phyloP scores from a whole-genome alignment of 2,888 invertebrate species.

The Tetranychus truncatus region DNA sequence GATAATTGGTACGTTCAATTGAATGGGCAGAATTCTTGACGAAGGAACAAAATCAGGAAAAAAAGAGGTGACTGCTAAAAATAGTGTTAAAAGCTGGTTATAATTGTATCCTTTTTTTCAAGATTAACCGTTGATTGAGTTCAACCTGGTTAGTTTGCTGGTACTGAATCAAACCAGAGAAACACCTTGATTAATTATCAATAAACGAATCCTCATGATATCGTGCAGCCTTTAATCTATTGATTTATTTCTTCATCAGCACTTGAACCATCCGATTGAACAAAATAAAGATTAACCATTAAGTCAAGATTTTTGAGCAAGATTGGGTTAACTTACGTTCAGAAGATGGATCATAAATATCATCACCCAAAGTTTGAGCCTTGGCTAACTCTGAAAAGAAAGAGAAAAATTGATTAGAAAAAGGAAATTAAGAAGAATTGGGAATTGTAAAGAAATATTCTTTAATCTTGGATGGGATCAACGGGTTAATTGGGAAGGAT shows the following conservation, averaged over 20 bases:
- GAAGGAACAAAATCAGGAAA: background rate
- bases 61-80: background rate
- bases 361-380: constrained; percentile 9
- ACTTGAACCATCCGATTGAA: background rate
- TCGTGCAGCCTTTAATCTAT: no score
- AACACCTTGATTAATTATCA: no score
- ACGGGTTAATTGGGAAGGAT: background rate
- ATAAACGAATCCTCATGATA: no score
- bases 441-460: background rate
- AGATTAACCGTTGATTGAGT: no score
- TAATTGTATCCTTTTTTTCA: background rate
- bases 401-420: background rate
- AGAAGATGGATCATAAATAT: constrained; percentile 6
- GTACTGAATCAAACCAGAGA: no score
- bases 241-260: background rate
- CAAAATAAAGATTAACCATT: background rate
- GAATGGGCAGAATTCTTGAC: background rate
- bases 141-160: no score
- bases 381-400: constrained; percentile 5
- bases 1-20: background rate
- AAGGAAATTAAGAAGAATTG: background rate
- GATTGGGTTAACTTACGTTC: constrained; percentile 4
- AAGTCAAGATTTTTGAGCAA: background rate
- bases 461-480: background rate
- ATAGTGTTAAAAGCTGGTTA: background rate